Evolutionary conservation across 2,888 invertebrate species (phyloP).

Genomic region (Troglohyphantes excavatus): DNA sequence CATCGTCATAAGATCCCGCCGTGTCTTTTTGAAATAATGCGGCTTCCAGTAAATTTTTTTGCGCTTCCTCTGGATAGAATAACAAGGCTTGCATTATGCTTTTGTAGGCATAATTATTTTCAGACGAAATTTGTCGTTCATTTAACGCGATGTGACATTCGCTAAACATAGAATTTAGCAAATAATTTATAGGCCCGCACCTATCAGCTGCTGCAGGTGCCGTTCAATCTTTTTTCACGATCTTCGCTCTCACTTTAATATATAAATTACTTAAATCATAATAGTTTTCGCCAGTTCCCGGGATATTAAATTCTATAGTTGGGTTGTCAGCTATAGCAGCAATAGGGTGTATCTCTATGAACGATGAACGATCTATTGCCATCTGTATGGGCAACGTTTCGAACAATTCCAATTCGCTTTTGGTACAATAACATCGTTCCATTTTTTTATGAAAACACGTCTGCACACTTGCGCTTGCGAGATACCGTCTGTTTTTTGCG

Average conservation of each 20-base stretch:
- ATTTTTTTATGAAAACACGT: constrained; percentile 53
- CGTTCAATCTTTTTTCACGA: neutral
- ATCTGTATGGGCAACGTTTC: neutral
- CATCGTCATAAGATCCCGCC: neutral
- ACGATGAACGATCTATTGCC: neutral
- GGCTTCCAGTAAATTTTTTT: neutral
- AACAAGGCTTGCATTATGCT: neutral
- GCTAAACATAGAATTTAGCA: constrained; percentile 18
- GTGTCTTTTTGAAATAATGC: neutral
- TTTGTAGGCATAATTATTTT: constrained; percentile 40
- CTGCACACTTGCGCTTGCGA: neutral
- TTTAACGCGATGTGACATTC: constrained; percentile 19
- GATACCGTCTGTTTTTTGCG: neutral
- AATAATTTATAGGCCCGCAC: constrained; percentile 23
- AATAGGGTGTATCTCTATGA: constrained; percentile 22
- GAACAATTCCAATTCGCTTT: constrained; percentile 31
- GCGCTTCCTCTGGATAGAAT: neutral
- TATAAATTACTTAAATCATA: neutral
- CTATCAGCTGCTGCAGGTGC: neutral
- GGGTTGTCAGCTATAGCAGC: constrained; percentile 28
- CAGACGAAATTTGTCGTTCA: constrained; percentile 19
- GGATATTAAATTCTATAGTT: constrained; percentile 4
- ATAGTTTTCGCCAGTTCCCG: constrained; percentile 5
- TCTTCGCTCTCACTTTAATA: constrained; percentile 4
- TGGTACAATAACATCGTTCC: constrained; percentile 12